Percentiles rank a stretch among this genome's conserved stretches.
These are phyloP conservation scores for Cantharis nigra DNA, from an alignment of 2,888 invertebrate species.

Conservation along the genomic window DNA sequence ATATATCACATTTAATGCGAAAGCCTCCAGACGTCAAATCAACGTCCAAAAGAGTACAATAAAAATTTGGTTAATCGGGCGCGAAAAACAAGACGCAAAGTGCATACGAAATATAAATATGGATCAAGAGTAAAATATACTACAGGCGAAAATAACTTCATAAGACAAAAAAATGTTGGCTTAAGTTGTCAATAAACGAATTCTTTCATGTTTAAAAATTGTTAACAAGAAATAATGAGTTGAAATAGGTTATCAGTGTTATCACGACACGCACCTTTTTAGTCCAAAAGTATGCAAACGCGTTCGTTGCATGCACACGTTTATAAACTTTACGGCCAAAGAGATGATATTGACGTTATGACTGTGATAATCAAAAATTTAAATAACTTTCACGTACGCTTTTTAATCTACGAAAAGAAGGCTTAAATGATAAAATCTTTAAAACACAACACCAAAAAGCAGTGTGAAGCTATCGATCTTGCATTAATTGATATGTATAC, in stretches of 20 bases:
- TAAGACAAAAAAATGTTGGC: neutral
- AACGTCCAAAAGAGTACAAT: conserved; percentile 36
- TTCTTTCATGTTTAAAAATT: conserved; percentile 1
- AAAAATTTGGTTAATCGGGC: conserved; percentile 35
- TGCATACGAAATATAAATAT: conserved; percentile 32
- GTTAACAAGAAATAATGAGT: conserved; percentile 11
- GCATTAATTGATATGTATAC: neutral
- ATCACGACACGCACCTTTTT: conserved; percentile 15
- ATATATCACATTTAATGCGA: conserved; percentile 39
- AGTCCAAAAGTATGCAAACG: conserved; percentile 19
- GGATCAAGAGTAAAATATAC: neutral
- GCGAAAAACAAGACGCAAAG: conserved; percentile 29
- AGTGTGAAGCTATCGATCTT: neutral
- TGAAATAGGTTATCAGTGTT: conserved; percentile 16
- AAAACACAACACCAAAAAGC: neutral
- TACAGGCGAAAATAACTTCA: neutral
- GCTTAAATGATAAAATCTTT: neutral
- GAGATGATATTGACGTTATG: neutral
- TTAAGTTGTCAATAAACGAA: neutral
- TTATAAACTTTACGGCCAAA: neutral
- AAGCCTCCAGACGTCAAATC: conserved; percentile 37
- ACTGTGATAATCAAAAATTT: neutral
- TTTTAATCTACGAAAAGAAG: neutral
- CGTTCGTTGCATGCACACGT: conserved; percentile 15
- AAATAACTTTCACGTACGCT: neutral